phyloP scores from a whole-genome alignment of 2,888 invertebrate genomes.

The Xestia xanthographa region DNA sequence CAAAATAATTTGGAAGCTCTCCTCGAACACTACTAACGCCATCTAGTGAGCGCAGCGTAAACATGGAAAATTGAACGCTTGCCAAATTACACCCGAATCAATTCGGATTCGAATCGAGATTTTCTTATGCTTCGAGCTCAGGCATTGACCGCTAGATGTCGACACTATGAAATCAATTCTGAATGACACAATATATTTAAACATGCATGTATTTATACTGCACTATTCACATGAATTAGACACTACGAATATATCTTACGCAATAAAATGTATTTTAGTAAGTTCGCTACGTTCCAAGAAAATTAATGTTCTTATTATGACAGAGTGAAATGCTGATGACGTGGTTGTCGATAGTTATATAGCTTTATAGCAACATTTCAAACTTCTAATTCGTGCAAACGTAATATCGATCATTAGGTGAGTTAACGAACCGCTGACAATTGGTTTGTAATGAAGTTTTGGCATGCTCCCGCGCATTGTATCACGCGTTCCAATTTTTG shows the following conservation, averaged over 20 bases:
- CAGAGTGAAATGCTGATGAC: constrained; percentile 40
- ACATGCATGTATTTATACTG: constrained; percentile 33
- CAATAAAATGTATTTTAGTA: constrained; percentile 61
- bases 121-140: constrained; percentile 54
- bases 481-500: constrained; percentile 75
- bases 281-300: constrained; percentile 41
- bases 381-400: constrained; percentile 43
- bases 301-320: constrained; percentile 54
- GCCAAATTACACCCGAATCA: constrained; percentile 68
- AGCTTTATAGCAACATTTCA: constrained; percentile 29
- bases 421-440: constrained; percentile 66
- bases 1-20: constrained; percentile 72
- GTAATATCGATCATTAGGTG: constrained; percentile 57
- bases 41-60: constrained; percentile 73
- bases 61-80: constrained; percentile 75
- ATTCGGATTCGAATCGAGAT: constrained; percentile 59
- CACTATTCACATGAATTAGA: constrained; percentile 48
- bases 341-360: constrained; percentile 35
- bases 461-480: constrained; percentile 79
- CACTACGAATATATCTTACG: constrained; percentile 44
- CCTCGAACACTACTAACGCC: constrained; percentile 72
- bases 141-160: constrained; percentile 66
- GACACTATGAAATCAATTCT: constrained; percentile 34
- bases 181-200: constrained; percentile 18
- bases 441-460: constrained; percentile 70